phyloP scores from a whole-genome alignment of 1,140 invertebrate species.

The Drosophila truncata region DNA sequence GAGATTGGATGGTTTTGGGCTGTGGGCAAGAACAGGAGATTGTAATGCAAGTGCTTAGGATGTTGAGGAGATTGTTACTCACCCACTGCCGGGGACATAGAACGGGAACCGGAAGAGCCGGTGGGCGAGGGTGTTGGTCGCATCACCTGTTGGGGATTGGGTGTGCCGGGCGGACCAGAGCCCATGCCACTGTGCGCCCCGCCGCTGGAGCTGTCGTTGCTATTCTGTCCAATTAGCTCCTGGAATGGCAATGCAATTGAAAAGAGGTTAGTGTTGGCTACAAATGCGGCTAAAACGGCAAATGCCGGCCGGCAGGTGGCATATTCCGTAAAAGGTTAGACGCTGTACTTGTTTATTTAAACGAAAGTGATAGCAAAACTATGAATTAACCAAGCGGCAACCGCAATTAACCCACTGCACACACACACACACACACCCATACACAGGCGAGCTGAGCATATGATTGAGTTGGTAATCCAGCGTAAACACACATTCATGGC shows the following conservation, averaged over 20 bases:
- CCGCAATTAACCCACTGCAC: slow-evolving; percentile 38
- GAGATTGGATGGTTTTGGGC: slow-evolving; percentile 84
- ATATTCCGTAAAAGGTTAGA: slow-evolving; percentile 25
- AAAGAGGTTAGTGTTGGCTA: slow-evolving; percentile 26
- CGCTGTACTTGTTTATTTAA: slow-evolving; percentile 54
- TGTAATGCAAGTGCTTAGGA: not conserved
- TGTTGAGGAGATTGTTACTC: slow-evolving; percentile 84
- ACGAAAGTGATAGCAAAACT: slow-evolving; percentile 61
- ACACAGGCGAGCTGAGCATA: slow-evolving; percentile 6
- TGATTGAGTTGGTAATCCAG: slow-evolving; percentile 30
- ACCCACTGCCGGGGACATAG: slow-evolving; percentile 98
- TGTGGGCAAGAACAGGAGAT: slow-evolving; percentile 1
- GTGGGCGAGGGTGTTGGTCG: slow-evolving; percentile 97
- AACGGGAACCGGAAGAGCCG: slow-evolving; percentile 95
- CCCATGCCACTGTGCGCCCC: slow-evolving; percentile 90
- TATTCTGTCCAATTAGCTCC: slow-evolving; percentile 94
- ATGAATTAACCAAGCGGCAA: slow-evolving; percentile 54
- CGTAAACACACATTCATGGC: slow-evolving; percentile 37
- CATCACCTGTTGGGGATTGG: slow-evolving; percentile 89
- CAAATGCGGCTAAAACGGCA: slow-evolving; percentile 17
- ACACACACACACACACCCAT: not conserved
- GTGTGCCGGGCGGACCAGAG: slow-evolving; percentile 90
- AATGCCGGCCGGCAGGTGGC: slow-evolving; percentile 59
- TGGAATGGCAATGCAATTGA: slow-evolving; percentile 86
- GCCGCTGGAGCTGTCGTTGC: slow-evolving; percentile 91